Evolutionary conservation across 2,113 vertebrate genomes (phyloP).

Genomic region (Hypocryptadius cinnamomeus): DNA sequence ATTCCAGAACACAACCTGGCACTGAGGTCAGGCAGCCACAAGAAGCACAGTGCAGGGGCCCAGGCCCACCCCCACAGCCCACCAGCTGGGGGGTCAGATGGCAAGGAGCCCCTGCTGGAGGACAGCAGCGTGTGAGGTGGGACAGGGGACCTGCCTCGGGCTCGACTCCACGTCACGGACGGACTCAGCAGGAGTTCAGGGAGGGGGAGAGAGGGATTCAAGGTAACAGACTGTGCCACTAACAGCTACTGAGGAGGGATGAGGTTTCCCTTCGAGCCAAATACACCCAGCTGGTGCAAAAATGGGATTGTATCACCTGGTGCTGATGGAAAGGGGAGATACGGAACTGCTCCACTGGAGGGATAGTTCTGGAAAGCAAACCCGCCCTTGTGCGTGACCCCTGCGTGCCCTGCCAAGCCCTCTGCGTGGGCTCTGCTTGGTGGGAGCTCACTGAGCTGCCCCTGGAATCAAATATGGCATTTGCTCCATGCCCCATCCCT

Average conservation of each 20-base stretch:
- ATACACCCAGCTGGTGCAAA: slow-evolving; percentile 9
- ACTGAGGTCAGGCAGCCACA: slow-evolving; percentile 78
- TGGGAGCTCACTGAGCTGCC: neutral
- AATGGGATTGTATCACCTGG: neutral
- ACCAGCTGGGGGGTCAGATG: slow-evolving; percentile 76
- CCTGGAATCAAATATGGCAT: neutral
- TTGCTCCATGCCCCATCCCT: neutral
- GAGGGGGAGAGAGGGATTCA: neutral
- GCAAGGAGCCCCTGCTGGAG: slow-evolving; percentile 87
- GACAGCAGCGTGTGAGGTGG: slow-evolving; percentile 84
- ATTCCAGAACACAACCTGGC: slow-evolving; percentile 85
- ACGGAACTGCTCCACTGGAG: neutral
- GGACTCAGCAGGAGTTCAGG: neutral
- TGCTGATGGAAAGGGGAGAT: neutral
- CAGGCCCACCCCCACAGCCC: slow-evolving; percentile 84
- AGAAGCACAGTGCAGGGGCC: slow-evolving; percentile 82
- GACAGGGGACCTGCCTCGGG: neutral
- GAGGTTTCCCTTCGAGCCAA: slow-evolving; percentile 1
- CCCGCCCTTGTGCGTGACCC: neutral
- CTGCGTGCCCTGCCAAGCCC: slow-evolving; percentile 3
- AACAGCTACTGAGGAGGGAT: neutral
- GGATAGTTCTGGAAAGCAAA: neutral
- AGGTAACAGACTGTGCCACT: neutral
- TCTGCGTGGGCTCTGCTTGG: neutral
- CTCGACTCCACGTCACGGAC: neutral